These are phyloP conservation scores for Platycheirus albimanus DNA, from an alignment of 2,888 invertebrate species.

Conservation along the genomic window DNA sequence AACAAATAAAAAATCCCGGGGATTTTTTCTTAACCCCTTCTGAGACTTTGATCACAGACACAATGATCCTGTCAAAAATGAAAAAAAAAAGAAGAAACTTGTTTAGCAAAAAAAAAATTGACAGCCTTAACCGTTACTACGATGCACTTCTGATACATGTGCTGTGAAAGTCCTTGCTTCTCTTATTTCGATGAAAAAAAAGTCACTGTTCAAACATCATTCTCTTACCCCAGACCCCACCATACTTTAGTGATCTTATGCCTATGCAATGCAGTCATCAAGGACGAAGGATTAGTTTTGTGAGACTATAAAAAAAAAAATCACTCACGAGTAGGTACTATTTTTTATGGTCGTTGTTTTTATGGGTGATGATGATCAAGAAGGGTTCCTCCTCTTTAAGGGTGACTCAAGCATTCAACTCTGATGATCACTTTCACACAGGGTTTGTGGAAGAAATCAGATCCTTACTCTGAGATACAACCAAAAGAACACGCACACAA, in stretches of 20 bases:
- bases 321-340: constrained; percentile 19
- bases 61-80: constrained; percentile 54
- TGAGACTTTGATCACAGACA: constrained; percentile 27
- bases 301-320: constrained; percentile 42
- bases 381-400: constrained; percentile 52
- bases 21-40: constrained; percentile 68
- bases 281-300: constrained; percentile 70
- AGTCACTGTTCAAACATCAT: constrained; percentile 36
- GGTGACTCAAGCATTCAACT: constrained; percentile 44
- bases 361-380: constrained; percentile 61
- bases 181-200: constrained; percentile 15
- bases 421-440: constrained; percentile 73
- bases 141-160: constrained; percentile 60
- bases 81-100: constrained; percentile 44
- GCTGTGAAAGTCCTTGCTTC: constrained; percentile 44
- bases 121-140: constrained; percentile 59
- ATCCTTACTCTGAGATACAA: constrained; percentile 50
- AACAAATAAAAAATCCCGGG: constrained; percentile 51
- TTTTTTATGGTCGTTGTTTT: constrained; percentile 40
- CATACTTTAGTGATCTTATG: constrained; percentile 41
- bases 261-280: constrained; percentile 46
- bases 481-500: constrained; percentile 9
- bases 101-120: constrained; percentile 55
- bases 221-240: constrained; percentile 67
- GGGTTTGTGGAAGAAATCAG: constrained; percentile 25